Conservation (phyloP, 2,113 vertebrate species). For the Cheirogaleus medius region DNA sequence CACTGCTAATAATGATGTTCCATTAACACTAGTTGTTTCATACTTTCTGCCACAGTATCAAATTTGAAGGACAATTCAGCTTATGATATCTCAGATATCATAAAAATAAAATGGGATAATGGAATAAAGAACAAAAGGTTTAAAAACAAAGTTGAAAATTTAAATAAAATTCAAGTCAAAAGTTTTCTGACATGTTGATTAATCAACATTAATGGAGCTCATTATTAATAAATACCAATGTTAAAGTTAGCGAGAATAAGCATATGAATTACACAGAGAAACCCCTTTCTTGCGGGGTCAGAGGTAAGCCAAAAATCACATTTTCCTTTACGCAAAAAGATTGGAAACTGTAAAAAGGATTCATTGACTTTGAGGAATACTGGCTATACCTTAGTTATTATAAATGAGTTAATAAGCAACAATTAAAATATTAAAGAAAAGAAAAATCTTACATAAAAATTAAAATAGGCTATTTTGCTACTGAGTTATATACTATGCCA, state of each 20-base stretch:
- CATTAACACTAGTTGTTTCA: background rate
- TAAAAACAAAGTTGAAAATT: background rate
- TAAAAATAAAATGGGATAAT: background rate
- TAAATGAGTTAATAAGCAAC: background rate
- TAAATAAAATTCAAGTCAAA: conserved; percentile 14
- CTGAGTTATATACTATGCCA: background rate
- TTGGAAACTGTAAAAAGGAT: background rate
- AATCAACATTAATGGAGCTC: background rate
- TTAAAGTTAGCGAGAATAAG: background rate
- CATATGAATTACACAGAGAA: background rate
- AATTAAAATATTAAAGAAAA: background rate
- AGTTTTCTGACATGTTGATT: conserved; percentile 10
- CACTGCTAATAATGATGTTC: background rate
- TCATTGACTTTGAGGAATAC: background rate
- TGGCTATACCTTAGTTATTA: background rate
- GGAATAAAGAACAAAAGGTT: conserved; percentile 5
- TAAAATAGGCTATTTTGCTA: background rate
- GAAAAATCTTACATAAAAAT: background rate
- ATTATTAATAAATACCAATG: background rate
- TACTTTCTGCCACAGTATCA: background rate
- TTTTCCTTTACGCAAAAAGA: background rate
- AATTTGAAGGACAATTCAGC: background rate
- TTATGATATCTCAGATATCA: background rate
- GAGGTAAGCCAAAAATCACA: background rate
- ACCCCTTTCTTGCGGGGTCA: background rate